phyloP scores from a whole-genome alignment of 2,797 vertebrate species.

The Labroides dimidiatus region DNA sequence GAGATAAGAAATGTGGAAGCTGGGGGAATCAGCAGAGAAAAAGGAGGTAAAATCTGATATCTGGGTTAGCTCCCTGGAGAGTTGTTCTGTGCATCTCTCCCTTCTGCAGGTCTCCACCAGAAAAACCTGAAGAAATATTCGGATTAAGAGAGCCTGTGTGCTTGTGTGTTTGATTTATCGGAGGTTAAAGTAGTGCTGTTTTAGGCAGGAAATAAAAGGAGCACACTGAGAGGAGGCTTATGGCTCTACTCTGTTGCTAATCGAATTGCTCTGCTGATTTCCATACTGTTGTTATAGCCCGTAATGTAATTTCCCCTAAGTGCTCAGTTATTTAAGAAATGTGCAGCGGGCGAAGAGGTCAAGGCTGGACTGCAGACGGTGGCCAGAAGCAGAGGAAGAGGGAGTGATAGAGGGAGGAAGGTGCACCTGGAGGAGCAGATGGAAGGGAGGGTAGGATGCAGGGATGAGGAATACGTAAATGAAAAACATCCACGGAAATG shows the following conservation, averaged over 20 bases:
- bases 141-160: slow-evolving; percentile 67
- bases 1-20: slow-evolving; percentile 61
- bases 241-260: slow-evolving; percentile 84
- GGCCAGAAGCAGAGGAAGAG: slow-evolving; percentile 55
- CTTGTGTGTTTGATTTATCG: slow-evolving; percentile 80
- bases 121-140: slow-evolving; percentile 73
- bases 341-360: slow-evolving; percentile 81
- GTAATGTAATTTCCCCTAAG: slow-evolving; percentile 87
- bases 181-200: slow-evolving; percentile 82
- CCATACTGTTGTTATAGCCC: slow-evolving; percentile 85
- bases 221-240: slow-evolving; percentile 76
- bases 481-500: slow-evolving; percentile 29
- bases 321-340: slow-evolving; percentile 87
- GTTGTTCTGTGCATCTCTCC: slow-evolving; percentile 58
- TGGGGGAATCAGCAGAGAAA: slow-evolving; percentile 53
- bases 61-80: slow-evolving; percentile 81
- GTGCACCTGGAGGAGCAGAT: slow-evolving; percentile 62
- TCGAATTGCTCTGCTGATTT: slow-evolving; percentile 87
- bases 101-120: slow-evolving; percentile 62
- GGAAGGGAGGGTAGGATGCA: slow-evolving; percentile 20
- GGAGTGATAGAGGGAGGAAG: slow-evolving; percentile 45
- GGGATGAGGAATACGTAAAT: slow-evolving; percentile 43
- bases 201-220: slow-evolving; percentile 83
- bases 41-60: slow-evolving; percentile 73
- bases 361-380: slow-evolving; percentile 70